Conservation (phyloP, 2,888 invertebrate genomes). For the Nomada ruficornis region DNA sequence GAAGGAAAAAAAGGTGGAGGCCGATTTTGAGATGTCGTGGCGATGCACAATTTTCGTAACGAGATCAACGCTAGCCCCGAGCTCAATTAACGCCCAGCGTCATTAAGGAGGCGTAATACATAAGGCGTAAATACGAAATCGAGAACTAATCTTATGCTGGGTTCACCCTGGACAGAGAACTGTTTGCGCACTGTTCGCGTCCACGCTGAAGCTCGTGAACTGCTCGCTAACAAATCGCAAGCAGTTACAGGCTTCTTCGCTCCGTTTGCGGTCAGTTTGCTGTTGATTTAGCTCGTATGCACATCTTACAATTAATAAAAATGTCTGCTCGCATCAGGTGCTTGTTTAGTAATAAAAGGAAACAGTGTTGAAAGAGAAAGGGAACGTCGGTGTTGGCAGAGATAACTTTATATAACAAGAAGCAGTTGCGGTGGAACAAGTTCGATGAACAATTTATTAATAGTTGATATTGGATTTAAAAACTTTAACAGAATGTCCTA, state of each 20-base stretch:
- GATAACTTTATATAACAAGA: no score
- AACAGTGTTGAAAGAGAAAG: no score
- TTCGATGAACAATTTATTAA: no score
- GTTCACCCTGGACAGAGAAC: neutral
- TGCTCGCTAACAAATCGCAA: neutral
- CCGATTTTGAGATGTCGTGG: constrained; percentile 30
- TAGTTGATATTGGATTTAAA: no score
- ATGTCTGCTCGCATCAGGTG: no score
- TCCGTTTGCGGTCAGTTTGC: constrained; percentile 9
- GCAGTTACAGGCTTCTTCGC: no score
- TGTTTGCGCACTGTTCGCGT: neutral
- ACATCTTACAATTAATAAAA: neutral
- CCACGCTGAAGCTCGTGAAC: no score
- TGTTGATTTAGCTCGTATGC: neutral
- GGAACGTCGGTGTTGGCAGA: no score
- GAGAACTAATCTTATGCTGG: no score
- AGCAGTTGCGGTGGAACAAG: no score
- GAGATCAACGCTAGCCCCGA: neutral
- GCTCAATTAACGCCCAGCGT: neutral
- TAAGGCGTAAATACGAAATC: neutral
- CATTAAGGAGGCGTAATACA: constrained; percentile 9
- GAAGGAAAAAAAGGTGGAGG: neutral
- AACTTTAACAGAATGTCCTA: no score
- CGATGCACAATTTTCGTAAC: constrained; percentile 26
- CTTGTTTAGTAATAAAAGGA: no score